Percentiles rank a stretch among this genome's conserved stretches.
These are phyloP conservation scores for Drosophila seguyi DNA, from an alignment of 1,140 invertebrate genomes.

Conservation along the genomic window DNA sequence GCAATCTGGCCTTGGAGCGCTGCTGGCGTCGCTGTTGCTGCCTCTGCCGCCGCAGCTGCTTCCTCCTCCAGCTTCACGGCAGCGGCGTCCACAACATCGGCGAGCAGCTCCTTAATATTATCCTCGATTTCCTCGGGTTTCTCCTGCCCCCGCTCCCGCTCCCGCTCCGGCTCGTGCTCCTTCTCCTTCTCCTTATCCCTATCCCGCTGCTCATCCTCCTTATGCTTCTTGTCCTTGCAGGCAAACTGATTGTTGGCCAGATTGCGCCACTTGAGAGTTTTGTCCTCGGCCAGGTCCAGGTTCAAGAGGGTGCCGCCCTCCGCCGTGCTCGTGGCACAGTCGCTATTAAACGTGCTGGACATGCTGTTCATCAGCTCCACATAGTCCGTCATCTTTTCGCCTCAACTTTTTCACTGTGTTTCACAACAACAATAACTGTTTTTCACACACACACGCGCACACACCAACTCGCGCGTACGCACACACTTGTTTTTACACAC, in stretches of 20 bases:
- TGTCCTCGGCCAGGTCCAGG: conserved; percentile 79
- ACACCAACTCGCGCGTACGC: background rate
- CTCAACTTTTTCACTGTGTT: background rate
- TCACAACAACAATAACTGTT: conserved; percentile 5
- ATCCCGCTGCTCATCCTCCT: conserved; percentile 36
- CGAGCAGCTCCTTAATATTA: conserved; percentile 43
- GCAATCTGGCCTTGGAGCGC: conserved; percentile 43
- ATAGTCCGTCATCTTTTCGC: conserved; percentile 71
- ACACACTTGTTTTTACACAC: background rate
- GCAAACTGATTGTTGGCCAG: conserved; percentile 83
- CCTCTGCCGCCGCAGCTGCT: conserved; percentile 15
- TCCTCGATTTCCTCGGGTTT: conserved; percentile 33
- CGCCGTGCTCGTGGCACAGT: conserved; percentile 74
- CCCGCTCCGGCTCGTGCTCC: background rate
- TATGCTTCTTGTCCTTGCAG: conserved; percentile 81
- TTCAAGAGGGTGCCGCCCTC: conserved; percentile 74
- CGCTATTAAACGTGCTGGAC: conserved; percentile 76
- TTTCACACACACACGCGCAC: background rate
- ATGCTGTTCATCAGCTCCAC: conserved; percentile 78
- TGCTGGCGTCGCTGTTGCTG: conserved; percentile 15
- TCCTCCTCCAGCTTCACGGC: conserved; percentile 61
- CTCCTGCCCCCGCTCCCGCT: conserved; percentile 3
- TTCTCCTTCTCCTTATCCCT: background rate
- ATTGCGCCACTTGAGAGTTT: conserved; percentile 83
- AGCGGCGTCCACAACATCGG: conserved; percentile 53